These are phyloP conservation scores for Silurus aristotelis DNA, from an alignment of 2,797 vertebrate genomes.

Conservation along the genomic window DNA sequence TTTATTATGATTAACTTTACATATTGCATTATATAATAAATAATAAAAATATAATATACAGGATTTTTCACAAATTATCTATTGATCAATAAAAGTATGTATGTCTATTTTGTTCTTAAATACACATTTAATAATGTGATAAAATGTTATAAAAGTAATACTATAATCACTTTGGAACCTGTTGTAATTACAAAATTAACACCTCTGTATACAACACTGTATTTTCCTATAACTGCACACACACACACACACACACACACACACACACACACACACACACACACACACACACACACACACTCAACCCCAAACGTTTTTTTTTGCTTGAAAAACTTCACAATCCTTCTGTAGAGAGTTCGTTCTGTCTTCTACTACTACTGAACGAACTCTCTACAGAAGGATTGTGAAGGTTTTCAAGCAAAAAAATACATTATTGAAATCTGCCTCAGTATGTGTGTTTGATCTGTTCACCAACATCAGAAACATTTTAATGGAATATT, in stretches of 20 bases:
- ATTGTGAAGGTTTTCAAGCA: neutral
- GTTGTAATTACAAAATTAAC: no score
- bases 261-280: no score
- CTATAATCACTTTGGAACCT: no score
- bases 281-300: no score
- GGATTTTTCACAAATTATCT: neutral
- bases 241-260: no score
- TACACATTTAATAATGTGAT: neutral
- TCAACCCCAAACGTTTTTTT: neutral
- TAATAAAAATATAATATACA: neutral
- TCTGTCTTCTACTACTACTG: no score
- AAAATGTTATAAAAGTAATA: neutral
- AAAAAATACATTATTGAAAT: neutral
- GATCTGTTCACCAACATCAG: neutral
- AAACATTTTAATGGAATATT: neutral
- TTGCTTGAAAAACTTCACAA: no score
- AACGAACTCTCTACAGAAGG: neutral
- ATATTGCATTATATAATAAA: no score
- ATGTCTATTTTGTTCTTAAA: neutral
- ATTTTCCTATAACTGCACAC: no score
- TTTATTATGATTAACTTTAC: neutral
- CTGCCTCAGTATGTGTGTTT: neutral
- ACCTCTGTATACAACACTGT: no score
- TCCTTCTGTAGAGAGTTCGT: no score
- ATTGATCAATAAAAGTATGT: neutral